Evolutionary conservation across 2,888 invertebrate genomes (phyloP), one percentile per base, ranked within the genome.

Genomic region (Limnephilus auricula): DNA sequence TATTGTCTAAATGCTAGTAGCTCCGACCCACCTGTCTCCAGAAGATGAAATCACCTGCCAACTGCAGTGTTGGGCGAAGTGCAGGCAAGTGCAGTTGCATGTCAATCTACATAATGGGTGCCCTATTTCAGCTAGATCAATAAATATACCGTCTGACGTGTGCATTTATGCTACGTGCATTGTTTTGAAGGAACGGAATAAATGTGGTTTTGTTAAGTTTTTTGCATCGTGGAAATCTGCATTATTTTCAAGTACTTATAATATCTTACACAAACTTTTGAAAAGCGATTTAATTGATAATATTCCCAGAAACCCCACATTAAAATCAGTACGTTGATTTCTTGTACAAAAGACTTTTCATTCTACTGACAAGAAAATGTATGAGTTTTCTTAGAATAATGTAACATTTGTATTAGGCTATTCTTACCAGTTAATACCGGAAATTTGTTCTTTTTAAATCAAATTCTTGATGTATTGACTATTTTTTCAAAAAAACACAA

Each of bases 1-100:
- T 86, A 86, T 86, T 84, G 40, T 32, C 86, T 34, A 25, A 82
- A 37, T 82, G 34, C 82, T 25, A 25, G 25, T n/a, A 5, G 65
- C 80, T 4, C 31, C 31, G 31, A 32, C 30, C 30, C 15, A 86
- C 65, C 50, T 86, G 86, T 65, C 86, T 50, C 30, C 65, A 45
- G 50, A 65, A 86, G 86, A 50, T 86, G 86, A 86, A 86, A 86
- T 86, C 50, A 86, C 65, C 86, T 86, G 86, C 86, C 86, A 86
- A 86, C 30, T 65, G 15, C 86, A 86, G 86, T n/a, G 2, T 30
- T 18, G 32, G 65, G 65, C 65, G 9, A 25, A 65, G 25, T n/a
- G 65, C 65, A 9, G 25, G 25, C 65, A 65, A 65, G 25, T 65
- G 65, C n/a, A 65, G 65, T 65, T 65, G 25, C 65, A 65, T 65